These are phyloP conservation scores for Calameuta idolon DNA, from an alignment of 2,888 invertebrate species.

Conservation along the genomic window DNA sequence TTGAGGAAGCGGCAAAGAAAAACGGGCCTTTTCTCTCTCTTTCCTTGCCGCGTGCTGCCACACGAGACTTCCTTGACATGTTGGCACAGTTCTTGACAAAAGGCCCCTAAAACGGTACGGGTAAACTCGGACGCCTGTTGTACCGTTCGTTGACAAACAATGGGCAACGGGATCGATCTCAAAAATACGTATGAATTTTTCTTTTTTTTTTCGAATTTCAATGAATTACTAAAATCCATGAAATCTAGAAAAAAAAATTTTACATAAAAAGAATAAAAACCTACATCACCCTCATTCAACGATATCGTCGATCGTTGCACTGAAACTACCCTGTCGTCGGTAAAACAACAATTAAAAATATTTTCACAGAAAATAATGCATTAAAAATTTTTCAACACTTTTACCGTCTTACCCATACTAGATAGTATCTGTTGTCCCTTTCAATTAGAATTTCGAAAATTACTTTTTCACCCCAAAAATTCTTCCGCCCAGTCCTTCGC, in stretches of 20 bases:
- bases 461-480: background rate
- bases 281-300: too few species aligned
- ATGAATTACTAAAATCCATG: background rate
- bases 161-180: background rate
- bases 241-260: background rate
- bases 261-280: background rate
- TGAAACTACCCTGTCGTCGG: background rate
- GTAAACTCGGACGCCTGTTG: conserved; percentile 27
- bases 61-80: conserved; percentile 38
- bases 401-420: too few species aligned
- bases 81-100: conserved; percentile 40
- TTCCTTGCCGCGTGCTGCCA: conserved; percentile 12
- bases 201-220: background rate
- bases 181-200: too few species aligned
- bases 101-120: conserved; percentile 29
- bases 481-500: background rate
- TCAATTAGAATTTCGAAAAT: background rate
- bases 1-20: background rate
- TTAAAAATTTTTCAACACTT: background rate
- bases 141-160: background rate
- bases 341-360: background rate
- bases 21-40: background rate
- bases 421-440: background rate
- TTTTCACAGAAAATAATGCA: background rate
- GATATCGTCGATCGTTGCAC: background rate